Evolutionary conservation across 2,888 invertebrate genomes (phyloP), one percentile per base, ranked within the genome.

Genomic region (Atethmia centrago): DNA sequence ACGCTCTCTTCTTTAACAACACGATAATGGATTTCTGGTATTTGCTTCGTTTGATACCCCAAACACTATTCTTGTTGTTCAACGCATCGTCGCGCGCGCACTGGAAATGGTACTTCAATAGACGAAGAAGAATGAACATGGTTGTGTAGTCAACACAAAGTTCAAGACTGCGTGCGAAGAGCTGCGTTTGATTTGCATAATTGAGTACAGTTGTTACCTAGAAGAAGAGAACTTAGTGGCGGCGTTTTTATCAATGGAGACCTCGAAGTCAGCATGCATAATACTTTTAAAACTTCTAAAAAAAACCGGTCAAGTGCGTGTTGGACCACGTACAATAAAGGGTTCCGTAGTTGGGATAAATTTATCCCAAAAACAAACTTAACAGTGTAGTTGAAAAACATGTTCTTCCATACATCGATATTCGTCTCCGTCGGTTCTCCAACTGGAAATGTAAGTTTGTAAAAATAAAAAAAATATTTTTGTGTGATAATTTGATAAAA

Each of bases 101-200:
- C 56, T 82, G 66, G 78, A 82, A 63, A 58, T 71, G 58, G 71
- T 82, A 82, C 51, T 55, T 71, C 8, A 51, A 56, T 31, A 71
- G 56, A 49, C 55, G 69, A 19, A 45, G 73, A 71, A 72, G 73
- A 72, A 31, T 72, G 42, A 72, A 53, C 42, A 25, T 51, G 53
- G 71, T 45, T 55, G 45, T 55, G 45, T 73, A 73, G 31, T 45
- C 42, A 21, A 71, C 14, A 40, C 40, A 14, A 55, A 36, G 16
- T 25, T 19, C 3, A 25, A 19, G 21, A 51, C n/a, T n/a, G n/a
- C n/a, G 51, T 21, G 21, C 14, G 12, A n/a, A n/a, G n/a, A n/a
- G 56, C n/a, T 25, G 36, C 25, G 19, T 16, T 36, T 19, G 40
- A 53, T 3, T 42, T 4, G 8, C 28, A 19, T n/a, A 16, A 51